phyloP scores from a whole-genome alignment of 2,113 vertebrate genomes.

The Uria lomvia region DNA sequence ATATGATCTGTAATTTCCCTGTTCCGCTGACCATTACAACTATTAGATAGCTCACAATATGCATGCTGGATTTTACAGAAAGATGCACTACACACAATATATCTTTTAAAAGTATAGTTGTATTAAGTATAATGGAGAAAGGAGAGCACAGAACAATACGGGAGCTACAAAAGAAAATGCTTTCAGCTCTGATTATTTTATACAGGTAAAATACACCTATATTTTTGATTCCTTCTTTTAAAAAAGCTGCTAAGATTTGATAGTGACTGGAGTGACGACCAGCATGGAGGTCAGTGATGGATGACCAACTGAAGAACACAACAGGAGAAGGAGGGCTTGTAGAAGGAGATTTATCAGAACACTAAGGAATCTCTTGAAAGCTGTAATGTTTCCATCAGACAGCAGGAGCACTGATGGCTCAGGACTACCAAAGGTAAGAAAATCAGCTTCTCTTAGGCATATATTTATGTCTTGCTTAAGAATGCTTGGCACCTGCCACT shows the following conservation, averaged over 20 bases:
- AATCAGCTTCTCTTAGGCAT: not conserved
- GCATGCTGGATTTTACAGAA: not conserved
- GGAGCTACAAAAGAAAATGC: not conserved
- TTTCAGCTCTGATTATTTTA: not conserved
- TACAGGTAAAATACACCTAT: not conserved
- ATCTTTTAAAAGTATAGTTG: not conserved
- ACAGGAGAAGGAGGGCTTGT: not conserved
- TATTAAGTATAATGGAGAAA: not conserved
- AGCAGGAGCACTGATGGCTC: not conserved
- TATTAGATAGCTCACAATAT: not conserved
- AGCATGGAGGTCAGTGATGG: not conserved
- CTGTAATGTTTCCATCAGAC: not conserved
- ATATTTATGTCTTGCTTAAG: not conserved
- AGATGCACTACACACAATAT: not conserved
- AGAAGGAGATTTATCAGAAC: not conserved
- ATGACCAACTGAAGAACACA: not conserved
- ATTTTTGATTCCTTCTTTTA: not conserved
- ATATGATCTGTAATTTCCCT: not conserved
- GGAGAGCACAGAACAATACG: not conserved
- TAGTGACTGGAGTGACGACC: not conserved
- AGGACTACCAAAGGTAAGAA: slow-evolving; percentile 29
- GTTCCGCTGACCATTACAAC: not conserved
- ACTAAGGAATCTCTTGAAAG: not conserved
- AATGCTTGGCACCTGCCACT: not conserved
- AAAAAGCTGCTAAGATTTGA: not conserved